phyloP scores from a whole-genome alignment of 2,888 invertebrate genomes.

The Atherix ibis region DNA sequence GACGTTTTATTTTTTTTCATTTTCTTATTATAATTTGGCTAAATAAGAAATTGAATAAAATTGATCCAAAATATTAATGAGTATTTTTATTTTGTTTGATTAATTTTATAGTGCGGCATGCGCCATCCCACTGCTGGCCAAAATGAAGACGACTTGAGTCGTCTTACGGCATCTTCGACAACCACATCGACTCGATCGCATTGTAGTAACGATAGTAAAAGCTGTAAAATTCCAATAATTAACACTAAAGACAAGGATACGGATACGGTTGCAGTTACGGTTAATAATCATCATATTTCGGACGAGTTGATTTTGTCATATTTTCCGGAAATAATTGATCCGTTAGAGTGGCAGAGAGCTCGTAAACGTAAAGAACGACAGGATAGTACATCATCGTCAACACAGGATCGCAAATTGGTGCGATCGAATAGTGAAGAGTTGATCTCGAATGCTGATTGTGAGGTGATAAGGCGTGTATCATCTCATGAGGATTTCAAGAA shows the following conservation, averaged over 20 bases:
- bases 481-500: conserved; percentile 44
- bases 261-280: conserved; percentile 15
- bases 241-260: not conserved
- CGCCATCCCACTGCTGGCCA: conserved; percentile 34
- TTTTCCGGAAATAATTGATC: conserved; percentile 32
- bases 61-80: too few species aligned
- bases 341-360: conserved; percentile 33
- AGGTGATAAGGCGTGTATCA: conserved; percentile 40
- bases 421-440: conserved; percentile 46
- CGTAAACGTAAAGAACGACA: conserved; percentile 48
- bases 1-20: too few species aligned
- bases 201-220: conserved; percentile 15
- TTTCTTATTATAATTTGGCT: too few species aligned
- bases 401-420: conserved; percentile 43
- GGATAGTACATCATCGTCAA: conserved; percentile 41
- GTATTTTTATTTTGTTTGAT: conserved; percentile 10
- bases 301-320: conserved; percentile 21
- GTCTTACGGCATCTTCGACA: conserved; percentile 33
- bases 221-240: conserved; percentile 4
- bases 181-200: conserved; percentile 20
- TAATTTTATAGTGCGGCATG: conserved; percentile 32
- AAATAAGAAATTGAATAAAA: too few species aligned
- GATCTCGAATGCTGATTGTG: conserved; percentile 22
- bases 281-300: conserved; percentile 12
- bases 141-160: conserved; percentile 35